phyloP scores from a whole-genome alignment of 2,113 vertebrate species.

The Nansenia antarctica region DNA sequence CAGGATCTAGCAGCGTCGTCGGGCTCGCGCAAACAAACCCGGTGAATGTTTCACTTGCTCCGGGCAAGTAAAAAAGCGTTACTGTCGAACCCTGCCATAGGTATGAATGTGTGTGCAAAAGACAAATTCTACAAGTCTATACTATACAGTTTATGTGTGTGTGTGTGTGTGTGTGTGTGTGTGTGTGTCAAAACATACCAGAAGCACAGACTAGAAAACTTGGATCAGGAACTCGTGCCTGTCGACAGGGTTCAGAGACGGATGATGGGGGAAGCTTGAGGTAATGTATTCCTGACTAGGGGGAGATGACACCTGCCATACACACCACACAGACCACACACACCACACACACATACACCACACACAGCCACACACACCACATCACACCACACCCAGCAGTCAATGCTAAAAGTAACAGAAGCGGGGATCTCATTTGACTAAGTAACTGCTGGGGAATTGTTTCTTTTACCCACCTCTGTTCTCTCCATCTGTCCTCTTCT shows the following conservation, averaged over 20 bases:
- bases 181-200: too few relatives aligned
- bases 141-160: too few relatives aligned
- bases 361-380: background rate
- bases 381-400: constrained; percentile 26
- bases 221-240: constrained; percentile 39
- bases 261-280: constrained; percentile 47
- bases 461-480: background rate
- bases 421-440: constrained; percentile 49
- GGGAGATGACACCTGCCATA: background rate
- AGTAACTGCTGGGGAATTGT: background rate
- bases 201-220: too few relatives aligned
- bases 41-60: too few relatives aligned
- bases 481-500: too few relatives aligned
- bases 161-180: too few relatives aligned
- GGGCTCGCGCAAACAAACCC: too few relatives aligned
- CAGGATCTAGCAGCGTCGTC: too few relatives aligned
- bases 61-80: too few relatives aligned
- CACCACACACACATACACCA: background rate
- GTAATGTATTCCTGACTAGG: constrained; percentile 33
- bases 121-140: too few relatives aligned
- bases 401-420: constrained; percentile 33
- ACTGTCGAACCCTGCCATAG: too few relatives aligned
- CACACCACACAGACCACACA: background rate
- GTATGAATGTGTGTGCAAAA: too few relatives aligned
- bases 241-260: constrained; percentile 38